Percentiles rank a stretch among this genome's conserved stretches.
These are phyloP conservation scores for Eristalinus sepulchralis DNA, from an alignment of 2,888 invertebrate species.

Conservation along the genomic window DNA sequence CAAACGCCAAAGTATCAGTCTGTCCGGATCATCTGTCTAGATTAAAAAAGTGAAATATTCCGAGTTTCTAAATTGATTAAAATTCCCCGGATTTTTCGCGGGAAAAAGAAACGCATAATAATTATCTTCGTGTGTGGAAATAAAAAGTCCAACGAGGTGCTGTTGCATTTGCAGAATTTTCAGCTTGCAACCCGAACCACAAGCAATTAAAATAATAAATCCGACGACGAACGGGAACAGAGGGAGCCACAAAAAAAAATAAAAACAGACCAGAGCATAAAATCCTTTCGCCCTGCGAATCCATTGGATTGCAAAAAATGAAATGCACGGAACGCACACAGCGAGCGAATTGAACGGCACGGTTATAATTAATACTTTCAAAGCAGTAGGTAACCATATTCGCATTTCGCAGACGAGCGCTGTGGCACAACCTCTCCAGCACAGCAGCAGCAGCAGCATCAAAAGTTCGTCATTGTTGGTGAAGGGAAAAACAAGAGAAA, in stretches of 20 bases:
- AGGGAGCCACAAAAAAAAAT: background rate
- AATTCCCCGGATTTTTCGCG: slow-evolving; percentile 4
- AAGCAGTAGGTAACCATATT: slow-evolving; percentile 13
- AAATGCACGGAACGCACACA: background rate
- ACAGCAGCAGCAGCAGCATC: background rate
- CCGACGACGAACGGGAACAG: background rate
- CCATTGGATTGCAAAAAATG: slow-evolving; percentile 1
- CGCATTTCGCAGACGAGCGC: background rate
- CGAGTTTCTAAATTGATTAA: slow-evolving; percentile 56
- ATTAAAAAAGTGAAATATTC: background rate
- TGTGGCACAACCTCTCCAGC: background rate
- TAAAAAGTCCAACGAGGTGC: background rate
- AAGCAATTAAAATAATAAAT: slow-evolving; percentile 64
- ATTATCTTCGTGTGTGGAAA: background rate
- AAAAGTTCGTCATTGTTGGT: background rate
- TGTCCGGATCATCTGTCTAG: background rate
- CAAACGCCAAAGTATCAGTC: too few relatives aligned
- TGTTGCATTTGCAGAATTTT: slow-evolving; percentile 9
- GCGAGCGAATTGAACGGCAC: slow-evolving; percentile 33
- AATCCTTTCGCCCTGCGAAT: background rate
- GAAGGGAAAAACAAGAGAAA: background rate
- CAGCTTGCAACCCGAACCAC: slow-evolving; percentile 38
- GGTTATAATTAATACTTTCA: slow-evolving; percentile 64
- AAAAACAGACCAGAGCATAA: too few relatives aligned
- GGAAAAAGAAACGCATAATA: background rate